A percentile compares a stretch with the other conserved stretches of the same genome.
These are phyloP conservation scores for Aporophyla nigra DNA, from an alignment of 2,888 invertebrate species.

Conservation along the genomic window DNA sequence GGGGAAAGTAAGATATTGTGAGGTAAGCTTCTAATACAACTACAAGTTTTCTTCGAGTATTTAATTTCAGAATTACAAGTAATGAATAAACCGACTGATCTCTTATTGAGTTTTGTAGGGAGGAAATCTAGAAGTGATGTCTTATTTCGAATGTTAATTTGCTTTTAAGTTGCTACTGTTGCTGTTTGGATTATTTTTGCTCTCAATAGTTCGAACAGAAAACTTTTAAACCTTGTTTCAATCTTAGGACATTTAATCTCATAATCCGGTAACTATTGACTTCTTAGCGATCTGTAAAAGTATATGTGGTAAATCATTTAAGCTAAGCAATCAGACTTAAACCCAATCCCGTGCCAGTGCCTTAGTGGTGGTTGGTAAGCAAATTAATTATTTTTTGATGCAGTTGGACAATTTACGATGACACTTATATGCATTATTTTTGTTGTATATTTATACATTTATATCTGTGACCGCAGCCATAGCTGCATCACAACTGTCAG, in stretches of 20 bases:
- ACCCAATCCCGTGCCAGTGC: too few relatives aligned
- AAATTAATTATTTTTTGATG: neutral
- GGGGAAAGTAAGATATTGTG: slow-evolving; percentile 65
- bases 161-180: neutral
- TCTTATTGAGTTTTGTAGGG: slow-evolving; percentile 21
- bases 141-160: slow-evolving; percentile 32
- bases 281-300: neutral
- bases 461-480: too few relatives aligned
- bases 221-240: neutral
- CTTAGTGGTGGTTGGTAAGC: neutral
- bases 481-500: too few relatives aligned
- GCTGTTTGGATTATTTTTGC: neutral
- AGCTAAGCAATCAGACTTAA: neutral
- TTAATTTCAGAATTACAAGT: slow-evolving; percentile 29
- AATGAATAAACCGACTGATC: neutral
- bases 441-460: too few relatives aligned
- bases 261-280: too few relatives aligned
- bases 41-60: slow-evolving; percentile 43
- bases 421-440: too few relatives aligned
- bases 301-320: neutral
- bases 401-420: neutral
- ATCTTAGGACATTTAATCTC: neutral
- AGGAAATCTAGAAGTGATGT: slow-evolving; percentile 27
- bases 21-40: slow-evolving; percentile 51
- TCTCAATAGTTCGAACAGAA: neutral